Conservation (phyloP, 2,888 invertebrate species). For the Dynastes maya region DNA sequence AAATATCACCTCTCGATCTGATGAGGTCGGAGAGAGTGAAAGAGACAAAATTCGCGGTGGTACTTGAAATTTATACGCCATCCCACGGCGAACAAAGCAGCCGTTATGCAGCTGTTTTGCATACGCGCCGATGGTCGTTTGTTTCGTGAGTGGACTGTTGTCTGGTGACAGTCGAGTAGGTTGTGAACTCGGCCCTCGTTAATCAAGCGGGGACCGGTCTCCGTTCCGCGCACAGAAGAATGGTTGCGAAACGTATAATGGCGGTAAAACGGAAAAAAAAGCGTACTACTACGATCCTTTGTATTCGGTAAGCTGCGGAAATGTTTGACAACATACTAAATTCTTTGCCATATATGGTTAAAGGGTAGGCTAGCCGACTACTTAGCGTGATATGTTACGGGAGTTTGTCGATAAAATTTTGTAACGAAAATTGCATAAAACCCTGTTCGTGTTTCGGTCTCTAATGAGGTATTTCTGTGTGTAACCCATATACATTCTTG, state of each 20-base stretch:
- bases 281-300: slow-evolving; percentile 23
- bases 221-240: slow-evolving; percentile 28
- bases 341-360: slow-evolving; percentile 28
- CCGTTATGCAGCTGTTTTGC: slow-evolving; percentile 54
- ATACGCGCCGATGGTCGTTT: slow-evolving; percentile 53
- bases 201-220: slow-evolving; percentile 50
- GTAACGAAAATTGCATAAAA: slow-evolving; percentile 7
- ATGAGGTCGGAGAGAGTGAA: slow-evolving; percentile 23
- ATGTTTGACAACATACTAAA: slow-evolving; percentile 44
- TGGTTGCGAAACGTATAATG: slow-evolving; percentile 35
- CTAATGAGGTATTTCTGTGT: too few relatives aligned
- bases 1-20: slow-evolving; percentile 43
- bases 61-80: slow-evolving; percentile 47
- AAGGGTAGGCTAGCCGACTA: not conserved
- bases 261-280: slow-evolving; percentile 19
- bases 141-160: slow-evolving; percentile 51
- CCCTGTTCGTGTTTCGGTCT: too few relatives aligned
- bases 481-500: too few relatives aligned
- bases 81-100: slow-evolving; percentile 53
- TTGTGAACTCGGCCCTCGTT: slow-evolving; percentile 53
- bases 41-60: slow-evolving; percentile 11
- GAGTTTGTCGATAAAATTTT: slow-evolving; percentile 17
- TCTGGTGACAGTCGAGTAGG: slow-evolving; percentile 53
- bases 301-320: slow-evolving; percentile 42
- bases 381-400: slow-evolving; percentile 1